Evolutionary conservation across 2,797 vertebrate genomes (phyloP).

Genomic region (Furcifer pardalis): DNA sequence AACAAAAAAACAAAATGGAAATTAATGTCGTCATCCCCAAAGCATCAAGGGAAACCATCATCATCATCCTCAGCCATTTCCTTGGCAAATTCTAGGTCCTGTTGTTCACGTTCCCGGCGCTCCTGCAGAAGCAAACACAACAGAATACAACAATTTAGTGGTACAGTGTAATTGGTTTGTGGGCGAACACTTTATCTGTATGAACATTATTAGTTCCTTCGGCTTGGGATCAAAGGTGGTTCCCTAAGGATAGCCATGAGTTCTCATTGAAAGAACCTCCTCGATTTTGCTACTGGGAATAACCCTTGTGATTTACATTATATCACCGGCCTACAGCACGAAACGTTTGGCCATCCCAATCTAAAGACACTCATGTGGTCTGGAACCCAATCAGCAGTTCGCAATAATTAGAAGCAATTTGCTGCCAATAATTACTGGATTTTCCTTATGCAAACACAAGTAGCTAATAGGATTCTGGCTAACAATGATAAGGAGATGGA

Average conservation of each 20-base stretch:
- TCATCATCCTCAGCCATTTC: conserved; percentile 98
- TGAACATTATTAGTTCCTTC: neutral
- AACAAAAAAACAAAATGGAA: conserved; percentile 54
- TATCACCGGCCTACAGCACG: too few relatives aligned
- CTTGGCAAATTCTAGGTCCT: conserved; percentile 97
- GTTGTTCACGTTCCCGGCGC: conserved; percentile 94
- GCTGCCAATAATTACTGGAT: too few relatives aligned
- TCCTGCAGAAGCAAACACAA: conserved; percentile 78
- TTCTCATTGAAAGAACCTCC: neutral
- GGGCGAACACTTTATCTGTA: neutral
- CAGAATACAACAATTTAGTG: too few relatives aligned
- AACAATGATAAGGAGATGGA: neutral
- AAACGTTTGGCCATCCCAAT: too few relatives aligned
- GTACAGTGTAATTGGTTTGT: too few relatives aligned
- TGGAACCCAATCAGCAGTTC: too few relatives aligned
- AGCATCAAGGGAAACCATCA: conserved; percentile 91
- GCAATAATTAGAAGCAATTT: too few relatives aligned
- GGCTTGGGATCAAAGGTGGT: neutral
- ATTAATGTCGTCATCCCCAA: conserved; percentile 45
- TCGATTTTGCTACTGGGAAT: too few relatives aligned
- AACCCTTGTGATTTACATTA: too few relatives aligned
- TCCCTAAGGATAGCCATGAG: too few relatives aligned
- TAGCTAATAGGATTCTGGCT: neutral
- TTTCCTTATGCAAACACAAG: neutral
- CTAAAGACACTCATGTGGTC: too few relatives aligned